Evolutionary conservation across 2,888 invertebrate genomes (phyloP).

Genomic region (Tetranychus piercei): DNA sequence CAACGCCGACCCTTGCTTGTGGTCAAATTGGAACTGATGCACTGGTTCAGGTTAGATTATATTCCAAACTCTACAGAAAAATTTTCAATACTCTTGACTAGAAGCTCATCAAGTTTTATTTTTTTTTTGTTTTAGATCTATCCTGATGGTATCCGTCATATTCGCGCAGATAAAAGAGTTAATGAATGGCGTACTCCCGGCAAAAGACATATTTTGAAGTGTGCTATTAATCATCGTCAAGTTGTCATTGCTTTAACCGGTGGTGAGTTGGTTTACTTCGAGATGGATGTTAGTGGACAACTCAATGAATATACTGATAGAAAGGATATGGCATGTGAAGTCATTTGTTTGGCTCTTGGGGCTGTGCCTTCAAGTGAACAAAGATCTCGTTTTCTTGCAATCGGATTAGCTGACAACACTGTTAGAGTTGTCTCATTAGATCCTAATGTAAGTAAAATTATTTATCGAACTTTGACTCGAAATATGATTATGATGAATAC

Average conservation of each 20-base stretch:
- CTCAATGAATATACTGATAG: conserved; percentile 94
- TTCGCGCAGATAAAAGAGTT: conserved; percentile 88
- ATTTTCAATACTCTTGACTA: too few species aligned
- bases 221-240: conserved; percentile 94
- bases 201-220: conserved; percentile 86
- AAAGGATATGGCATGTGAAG: conserved; percentile 87
- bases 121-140: conserved; percentile 38
- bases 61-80: too few species aligned
- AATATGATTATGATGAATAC: conserved; percentile 9
- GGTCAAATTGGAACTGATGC: conserved; percentile 94
- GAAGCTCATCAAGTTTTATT: not conserved
- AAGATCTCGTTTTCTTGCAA: conserved; percentile 81
- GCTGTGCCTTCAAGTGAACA: conserved; percentile 88
- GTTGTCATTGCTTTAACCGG: conserved; percentile 94
- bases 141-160: conserved; percentile 95
- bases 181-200: conserved; percentile 99
- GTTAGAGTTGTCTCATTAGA: conserved; percentile 93
- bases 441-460: conserved; percentile 48
- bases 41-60: conserved; percentile 57
- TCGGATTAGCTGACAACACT: conserved; percentile 84
- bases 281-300: conserved; percentile 98
- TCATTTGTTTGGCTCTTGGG: conserved; percentile 93
- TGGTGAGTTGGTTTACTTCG: conserved; percentile 94
- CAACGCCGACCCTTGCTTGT: conserved; percentile 94
- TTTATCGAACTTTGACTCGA: not conserved